Base-by-base conservation (phyloP, 2,888 invertebrate species). In the Lasiommata megera region DNA sequence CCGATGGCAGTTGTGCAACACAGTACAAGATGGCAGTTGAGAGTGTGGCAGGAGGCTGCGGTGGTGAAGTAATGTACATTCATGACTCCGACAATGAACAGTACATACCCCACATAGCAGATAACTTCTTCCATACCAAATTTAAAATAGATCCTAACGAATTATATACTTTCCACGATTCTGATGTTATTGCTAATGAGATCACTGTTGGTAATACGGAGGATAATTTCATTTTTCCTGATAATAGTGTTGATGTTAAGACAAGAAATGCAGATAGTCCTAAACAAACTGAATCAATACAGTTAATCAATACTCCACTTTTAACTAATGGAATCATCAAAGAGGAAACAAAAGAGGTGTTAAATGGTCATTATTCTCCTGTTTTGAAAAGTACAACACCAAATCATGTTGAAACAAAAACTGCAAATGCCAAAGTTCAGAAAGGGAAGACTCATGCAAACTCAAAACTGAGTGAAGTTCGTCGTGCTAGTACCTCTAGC, bases 61-160 rank as follows among this genome's bases (percentile, higher is more conserved):
- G 71, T 60, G 72, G 77, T 72, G 90, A 91, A 72, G 82, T 86
- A 56, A 87, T 88, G 80, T 91, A 80, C 64, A 82, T 88, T 65
- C 83, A 87, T 59, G 89, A 89, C 66, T 83, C 88, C 2, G 81
- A 81, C 12, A 90, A 88, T 61, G 90, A 89, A 59, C 88, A 88
- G 63, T 89, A 88, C 67, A 82, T 88, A 69, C 79, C 79, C 62
- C 88, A 89, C 66, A 73, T 86, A 6, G 88, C 82, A 73, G 89
- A 90, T 61, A 89, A 84, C 66, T 89, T 82, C 66, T 90, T 79
- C 56, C 79, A 88, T 72, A 79, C 84, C 64, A 89, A 89, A 80
- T 90, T 88, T 72, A 91, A 90, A 82, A 88, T 89, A 71, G 89
- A 90, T 77, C 88, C 88, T 61, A 90, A 87, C 65, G 91, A 91